Evolutionary conservation across 1,140 invertebrate species (phyloP), one percentile per base, ranked within the genome.

Genomic region (Tetramorium parvispinum): DNA sequence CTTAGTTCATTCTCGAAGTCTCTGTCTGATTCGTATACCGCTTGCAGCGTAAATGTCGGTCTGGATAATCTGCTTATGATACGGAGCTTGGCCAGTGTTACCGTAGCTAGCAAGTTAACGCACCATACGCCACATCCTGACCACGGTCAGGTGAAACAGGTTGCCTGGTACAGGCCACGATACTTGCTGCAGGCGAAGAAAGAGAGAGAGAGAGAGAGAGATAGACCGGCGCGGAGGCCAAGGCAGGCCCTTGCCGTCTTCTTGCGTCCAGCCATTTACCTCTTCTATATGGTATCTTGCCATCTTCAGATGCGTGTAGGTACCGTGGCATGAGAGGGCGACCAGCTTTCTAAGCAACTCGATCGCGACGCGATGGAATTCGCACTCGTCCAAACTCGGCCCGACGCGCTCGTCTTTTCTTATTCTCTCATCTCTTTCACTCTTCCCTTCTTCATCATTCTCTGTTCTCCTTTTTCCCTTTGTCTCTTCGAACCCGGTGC

Each of bases 301-400:
- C 83, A 88, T 91, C 90, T 87, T 92, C 82, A 61, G 91, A 91
- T 89, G 90, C 43, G 85, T 61, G 57, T 24, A 65, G 71, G 78
- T 51, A 75, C 71, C 65, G 51, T 46, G 55, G 49, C 85, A 71
- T 57, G 75, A 82, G 87, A 91, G 87, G 61, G 85, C 88, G 65
- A 89, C 68, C 76, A 59, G 89, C 87, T 81, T 87, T 90, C 91
- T 92, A 90, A 91, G 89, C 91, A 91, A 91, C 78, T 77, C 89
- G 89, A 92, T 91, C 91, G 71, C 81, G 91, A 90, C 91, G 89
- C 91, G 91, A 78, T 89, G 91, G 91, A 91, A 92, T 92, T 85
- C 87, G 81, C 86, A 75, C 89, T 88, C 73, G 63, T 85, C 75
- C 87, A 85, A 88, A 91, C 83, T 85, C 70, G 85, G 59, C 11